Evolutionary conservation across 2,888 invertebrate species (phyloP).

Genomic region (Gymnoscelis rufifasciata): DNA sequence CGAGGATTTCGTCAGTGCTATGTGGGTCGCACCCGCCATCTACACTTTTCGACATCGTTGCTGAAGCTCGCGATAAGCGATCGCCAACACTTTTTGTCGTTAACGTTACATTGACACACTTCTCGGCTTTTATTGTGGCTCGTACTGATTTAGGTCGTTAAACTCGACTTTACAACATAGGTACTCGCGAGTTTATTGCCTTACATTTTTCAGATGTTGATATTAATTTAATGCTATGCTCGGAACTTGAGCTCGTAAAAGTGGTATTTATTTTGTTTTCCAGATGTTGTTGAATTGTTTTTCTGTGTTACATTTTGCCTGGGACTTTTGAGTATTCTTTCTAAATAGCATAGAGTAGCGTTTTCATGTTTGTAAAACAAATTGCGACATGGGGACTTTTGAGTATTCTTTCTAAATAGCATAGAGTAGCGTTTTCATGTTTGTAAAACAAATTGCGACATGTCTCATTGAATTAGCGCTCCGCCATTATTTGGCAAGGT

Average conservation of each 20-base stretch:
- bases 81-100: slow-evolving; percentile 47
- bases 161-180: slow-evolving; percentile 17
- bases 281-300: no score
- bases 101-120: slow-evolving; percentile 56
- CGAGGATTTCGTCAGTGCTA: slow-evolving; percentile 53
- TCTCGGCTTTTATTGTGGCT: slow-evolving; percentile 32
- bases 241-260: no score
- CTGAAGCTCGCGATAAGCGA: slow-evolving; percentile 42
- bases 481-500: slow-evolving; percentile 1
- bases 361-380: not conserved
- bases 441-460: not conserved
- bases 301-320: no score
- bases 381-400: not conserved
- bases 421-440: no score
- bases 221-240: not conserved
- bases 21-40: slow-evolving; percentile 55
- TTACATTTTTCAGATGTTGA: not conserved
- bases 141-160: slow-evolving; percentile 28
- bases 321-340: no score
- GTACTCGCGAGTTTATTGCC: not conserved
- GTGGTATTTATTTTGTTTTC: no score
- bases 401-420: no score
- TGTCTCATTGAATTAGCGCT: not conserved
- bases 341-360: no score
- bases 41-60: slow-evolving; percentile 59